phyloP scores from a whole-genome alignment of 1,140 invertebrate species.

The Gonioctena quinquepunctata region DNA sequence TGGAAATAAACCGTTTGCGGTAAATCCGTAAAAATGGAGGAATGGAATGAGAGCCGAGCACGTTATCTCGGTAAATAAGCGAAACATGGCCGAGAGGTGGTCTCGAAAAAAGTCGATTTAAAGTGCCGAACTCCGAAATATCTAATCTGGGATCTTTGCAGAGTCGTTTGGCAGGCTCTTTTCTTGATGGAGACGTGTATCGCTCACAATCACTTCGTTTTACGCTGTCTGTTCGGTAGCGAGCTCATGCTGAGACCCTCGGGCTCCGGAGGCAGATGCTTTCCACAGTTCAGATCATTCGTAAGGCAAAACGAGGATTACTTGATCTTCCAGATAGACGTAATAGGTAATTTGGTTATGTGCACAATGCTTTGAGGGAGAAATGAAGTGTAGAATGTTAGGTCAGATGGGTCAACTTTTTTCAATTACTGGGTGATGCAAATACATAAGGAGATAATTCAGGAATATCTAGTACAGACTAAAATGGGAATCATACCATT shows the following conservation, averaged over 20 bases:
- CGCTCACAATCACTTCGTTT: slow-evolving; percentile 36
- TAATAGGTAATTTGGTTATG: background rate
- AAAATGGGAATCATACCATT: no score
- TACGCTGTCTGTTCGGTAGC: slow-evolving; percentile 22
- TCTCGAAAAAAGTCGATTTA: slow-evolving; percentile 36
- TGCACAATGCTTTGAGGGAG: no score
- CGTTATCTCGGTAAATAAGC: slow-evolving; percentile 26
- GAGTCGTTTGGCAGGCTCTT: slow-evolving; percentile 35
- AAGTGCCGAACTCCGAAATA: slow-evolving; percentile 33
- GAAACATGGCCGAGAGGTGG: slow-evolving; percentile 27
- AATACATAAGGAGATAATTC: no score
- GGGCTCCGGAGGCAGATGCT: background rate
- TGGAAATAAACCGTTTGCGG: slow-evolving; percentile 12
- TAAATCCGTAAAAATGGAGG: background rate
- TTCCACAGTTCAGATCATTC: background rate
- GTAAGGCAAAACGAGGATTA: background rate
- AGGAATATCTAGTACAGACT: no score
- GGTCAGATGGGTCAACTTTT: no score
- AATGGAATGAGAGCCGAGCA: background rate
- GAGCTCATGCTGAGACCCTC: background rate
- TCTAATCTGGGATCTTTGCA: slow-evolving; percentile 40
- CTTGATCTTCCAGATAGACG: background rate
- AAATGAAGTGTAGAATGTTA: no score
- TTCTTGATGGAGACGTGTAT: slow-evolving; percentile 29
- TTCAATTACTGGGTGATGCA: no score